These are phyloP conservation scores for Sinonovacula constricta DNA, from an alignment of 1,140 invertebrate genomes.

Conservation along the genomic window DNA sequence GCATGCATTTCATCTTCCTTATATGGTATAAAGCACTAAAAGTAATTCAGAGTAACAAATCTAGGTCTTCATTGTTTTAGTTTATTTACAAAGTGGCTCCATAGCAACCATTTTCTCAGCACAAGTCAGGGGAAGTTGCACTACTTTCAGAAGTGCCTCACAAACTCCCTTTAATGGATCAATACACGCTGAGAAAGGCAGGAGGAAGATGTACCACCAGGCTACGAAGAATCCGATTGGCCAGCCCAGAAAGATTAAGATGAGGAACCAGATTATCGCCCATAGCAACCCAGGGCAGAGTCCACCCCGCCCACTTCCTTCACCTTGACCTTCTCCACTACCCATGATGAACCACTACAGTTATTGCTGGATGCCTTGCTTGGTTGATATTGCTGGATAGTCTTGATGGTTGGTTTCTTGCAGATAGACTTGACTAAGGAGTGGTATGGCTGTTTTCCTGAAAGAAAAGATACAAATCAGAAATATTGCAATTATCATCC, in stretches of 20 bases:
- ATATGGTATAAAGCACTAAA: too few species aligned
- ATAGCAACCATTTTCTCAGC: slow-evolving; percentile 75
- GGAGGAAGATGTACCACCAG: slow-evolving; percentile 72
- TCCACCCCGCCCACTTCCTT: slow-evolving; percentile 35
- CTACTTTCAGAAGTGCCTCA: slow-evolving; percentile 67
- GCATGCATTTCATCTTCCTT: too few species aligned
- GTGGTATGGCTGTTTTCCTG: too few species aligned
- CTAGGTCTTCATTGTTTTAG: too few species aligned
- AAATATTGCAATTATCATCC: too few species aligned
- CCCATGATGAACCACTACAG: slow-evolving; percentile 48
- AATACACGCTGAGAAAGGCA: slow-evolving; percentile 75
- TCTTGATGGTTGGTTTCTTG: too few species aligned
- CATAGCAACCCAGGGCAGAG: slow-evolving; percentile 73
- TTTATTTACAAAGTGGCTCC: slow-evolving; percentile 68
- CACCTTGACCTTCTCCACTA: slow-evolving; percentile 51
- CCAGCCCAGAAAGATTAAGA: slow-evolving; percentile 74
- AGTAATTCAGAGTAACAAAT: too few species aligned
- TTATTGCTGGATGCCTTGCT: too few species aligned
- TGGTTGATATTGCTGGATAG: too few species aligned
- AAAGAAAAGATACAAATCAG: too few species aligned
- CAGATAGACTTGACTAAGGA: too few species aligned
- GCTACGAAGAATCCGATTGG: slow-evolving; percentile 73
- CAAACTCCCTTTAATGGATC: slow-evolving; percentile 68
- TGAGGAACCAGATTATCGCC: slow-evolving; percentile 73
- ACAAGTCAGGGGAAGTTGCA: slow-evolving; percentile 71